Evolutionary conservation across 2,888 invertebrate species (phyloP).

Genomic region (Idaea aversata): DNA sequence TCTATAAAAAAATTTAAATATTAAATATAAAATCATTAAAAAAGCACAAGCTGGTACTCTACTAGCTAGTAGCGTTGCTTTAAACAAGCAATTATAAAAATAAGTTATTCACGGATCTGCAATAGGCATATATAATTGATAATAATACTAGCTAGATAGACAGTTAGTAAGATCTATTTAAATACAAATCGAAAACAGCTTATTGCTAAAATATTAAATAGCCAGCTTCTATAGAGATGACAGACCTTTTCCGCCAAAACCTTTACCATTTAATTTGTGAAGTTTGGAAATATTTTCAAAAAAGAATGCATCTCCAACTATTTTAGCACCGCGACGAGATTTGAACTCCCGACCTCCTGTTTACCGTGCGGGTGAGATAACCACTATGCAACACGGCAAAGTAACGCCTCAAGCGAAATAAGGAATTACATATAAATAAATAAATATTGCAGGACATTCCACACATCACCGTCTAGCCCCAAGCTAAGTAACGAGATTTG

Average conservation of each 20-base stretch:
- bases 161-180: not conserved
- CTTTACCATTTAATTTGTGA: not conserved
- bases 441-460: too few species aligned
- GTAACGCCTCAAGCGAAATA: too few species aligned
- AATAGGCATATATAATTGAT: not conserved
- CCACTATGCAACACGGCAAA: too few species aligned
- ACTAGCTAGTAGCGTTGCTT: not conserved
- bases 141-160: not conserved
- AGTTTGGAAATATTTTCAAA: too few species aligned
- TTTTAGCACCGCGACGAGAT: too few species aligned
- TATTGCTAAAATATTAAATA: conserved; percentile 2
- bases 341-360: too few species aligned
- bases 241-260: not conserved
- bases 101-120: not conserved
- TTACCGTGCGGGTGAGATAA: too few species aligned
- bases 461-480: too few species aligned
- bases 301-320: too few species aligned
- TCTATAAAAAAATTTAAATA: not conserved
- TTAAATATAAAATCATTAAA: not conserved
- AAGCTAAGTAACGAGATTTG: too few species aligned
- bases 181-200: conserved; percentile 6
- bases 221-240: not conserved
- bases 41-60: not conserved
- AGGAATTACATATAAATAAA: too few species aligned
- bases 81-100: not conserved